These are phyloP conservation scores for Apamea crenata DNA, from an alignment of 2,888 invertebrate genomes.

Conservation along the genomic window DNA sequence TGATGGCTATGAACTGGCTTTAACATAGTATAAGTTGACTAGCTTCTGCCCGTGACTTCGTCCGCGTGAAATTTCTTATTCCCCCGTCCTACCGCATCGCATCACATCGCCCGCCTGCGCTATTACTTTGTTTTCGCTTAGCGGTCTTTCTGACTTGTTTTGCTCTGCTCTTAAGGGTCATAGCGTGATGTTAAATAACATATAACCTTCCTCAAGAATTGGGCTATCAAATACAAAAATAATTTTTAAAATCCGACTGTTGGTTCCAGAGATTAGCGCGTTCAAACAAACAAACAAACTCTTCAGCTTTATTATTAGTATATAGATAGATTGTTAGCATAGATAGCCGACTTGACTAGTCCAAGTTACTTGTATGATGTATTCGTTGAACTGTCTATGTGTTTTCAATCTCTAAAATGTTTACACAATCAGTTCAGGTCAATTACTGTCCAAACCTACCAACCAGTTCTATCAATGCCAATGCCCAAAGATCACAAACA, in stretches of 20 bases:
- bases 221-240: neutral
- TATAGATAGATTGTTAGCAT: neutral
- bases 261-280: neutral
- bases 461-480: slow-evolving; percentile 50
- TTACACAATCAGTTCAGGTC: slow-evolving; percentile 19
- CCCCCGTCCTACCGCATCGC: neutral
- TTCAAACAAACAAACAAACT: neutral
- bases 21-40: neutral
- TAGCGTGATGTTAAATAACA: too few relatives aligned
- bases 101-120: neutral
- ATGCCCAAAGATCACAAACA: slow-evolving; percentile 74
- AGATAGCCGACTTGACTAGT: slow-evolving; percentile 1
- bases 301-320: neutral
- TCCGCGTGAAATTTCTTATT: neutral
- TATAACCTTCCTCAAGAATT: too few relatives aligned
- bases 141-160: too few relatives aligned
- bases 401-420: neutral
- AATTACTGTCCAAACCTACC: slow-evolving; percentile 66
- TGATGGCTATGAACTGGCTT: slow-evolving; percentile 18
- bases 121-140: neutral
- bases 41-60: neutral
- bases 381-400: neutral
- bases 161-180: too few relatives aligned
- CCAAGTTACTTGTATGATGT: neutral
- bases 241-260: neutral